Percentiles rank a stretch among this genome's conserved stretches.
phyloP scores from a whole-genome alignment of 2,797 vertebrate genomes.

The Myiotriccus ornatus region DNA sequence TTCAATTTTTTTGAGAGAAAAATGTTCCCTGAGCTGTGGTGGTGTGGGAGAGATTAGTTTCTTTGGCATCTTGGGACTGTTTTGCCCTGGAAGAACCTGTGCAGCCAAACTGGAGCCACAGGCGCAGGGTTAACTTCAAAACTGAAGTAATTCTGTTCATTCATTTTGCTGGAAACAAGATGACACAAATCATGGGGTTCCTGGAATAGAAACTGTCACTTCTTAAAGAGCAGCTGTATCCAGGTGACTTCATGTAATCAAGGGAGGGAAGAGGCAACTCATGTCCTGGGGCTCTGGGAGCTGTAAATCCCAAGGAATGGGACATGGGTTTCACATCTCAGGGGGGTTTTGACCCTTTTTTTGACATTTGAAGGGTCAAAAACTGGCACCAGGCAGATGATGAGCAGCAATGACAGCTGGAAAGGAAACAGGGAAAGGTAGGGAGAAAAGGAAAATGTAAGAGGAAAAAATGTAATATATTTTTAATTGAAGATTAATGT shows the following conservation, averaged over 20 bases:
- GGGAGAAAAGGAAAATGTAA: not conserved
- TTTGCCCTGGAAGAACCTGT: not conserved
- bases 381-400: not conserved
- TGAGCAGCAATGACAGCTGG: not conserved
- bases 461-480: not conserved
- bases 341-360: not conserved
- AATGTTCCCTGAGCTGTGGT: not conserved
- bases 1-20: not conserved
- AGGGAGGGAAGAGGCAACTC: not conserved
- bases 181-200: not conserved
- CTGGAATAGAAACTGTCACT: not conserved
- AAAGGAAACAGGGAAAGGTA: not conserved
- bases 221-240: not conserved
- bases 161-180: not conserved
- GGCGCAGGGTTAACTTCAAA: not conserved
- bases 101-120: not conserved
- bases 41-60: not conserved
- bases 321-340: not conserved
- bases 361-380: not conserved
- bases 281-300: not conserved
- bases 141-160: too few species aligned
- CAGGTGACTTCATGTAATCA: not conserved
- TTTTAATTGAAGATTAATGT: not conserved
- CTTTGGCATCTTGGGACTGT: accelerated
- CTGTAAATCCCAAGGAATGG: not conserved